A percentile compares a stretch with the other conserved stretches of the same genome.
phyloP scores from a whole-genome alignment of 2,888 invertebrate species.

The Pristionchus fissidentatus region DNA sequence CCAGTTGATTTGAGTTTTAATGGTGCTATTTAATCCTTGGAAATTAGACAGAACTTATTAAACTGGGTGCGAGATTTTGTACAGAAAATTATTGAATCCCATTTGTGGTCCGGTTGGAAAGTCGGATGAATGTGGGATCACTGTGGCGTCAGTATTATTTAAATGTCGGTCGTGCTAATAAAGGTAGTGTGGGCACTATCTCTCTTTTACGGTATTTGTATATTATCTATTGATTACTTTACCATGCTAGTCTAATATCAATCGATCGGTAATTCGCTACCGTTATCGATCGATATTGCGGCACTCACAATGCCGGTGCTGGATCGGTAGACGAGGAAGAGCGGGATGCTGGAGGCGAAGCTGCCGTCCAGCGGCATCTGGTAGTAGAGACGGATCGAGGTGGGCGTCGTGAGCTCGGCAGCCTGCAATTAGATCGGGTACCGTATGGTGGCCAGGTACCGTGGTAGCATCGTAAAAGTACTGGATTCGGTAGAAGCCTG shows the following conservation, averaged over 20 bases:
- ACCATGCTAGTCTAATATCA: background rate
- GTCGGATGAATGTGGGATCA: background rate
- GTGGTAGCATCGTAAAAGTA: background rate
- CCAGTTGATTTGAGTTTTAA: too few relatives aligned
- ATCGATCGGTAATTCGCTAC: too few relatives aligned
- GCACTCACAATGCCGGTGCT: too few relatives aligned
- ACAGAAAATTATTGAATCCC: too few relatives aligned
- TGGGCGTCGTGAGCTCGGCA: background rate
- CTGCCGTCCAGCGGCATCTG: background rate
- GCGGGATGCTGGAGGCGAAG: background rate
- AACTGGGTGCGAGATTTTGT: too few relatives aligned
- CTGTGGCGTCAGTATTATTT: too few relatives aligned
- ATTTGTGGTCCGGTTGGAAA: too few relatives aligned
- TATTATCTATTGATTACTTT: background rate
- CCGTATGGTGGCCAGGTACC: background rate
- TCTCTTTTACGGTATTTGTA: slow-evolving; percentile 7
- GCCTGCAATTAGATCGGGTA: background rate
- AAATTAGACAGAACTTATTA: too few relatives aligned
- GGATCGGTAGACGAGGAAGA: slow-evolving; percentile 32
- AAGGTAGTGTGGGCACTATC: background rate
- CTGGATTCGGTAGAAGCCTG: background rate
- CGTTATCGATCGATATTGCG: too few relatives aligned
- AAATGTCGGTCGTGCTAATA: too few relatives aligned
- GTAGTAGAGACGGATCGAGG: slow-evolving; percentile 32
- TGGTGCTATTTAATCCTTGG: too few relatives aligned